These are phyloP conservation scores for Drosophila ezoana DNA, from an alignment of 2,888 invertebrate genomes.

Conservation along the genomic window DNA sequence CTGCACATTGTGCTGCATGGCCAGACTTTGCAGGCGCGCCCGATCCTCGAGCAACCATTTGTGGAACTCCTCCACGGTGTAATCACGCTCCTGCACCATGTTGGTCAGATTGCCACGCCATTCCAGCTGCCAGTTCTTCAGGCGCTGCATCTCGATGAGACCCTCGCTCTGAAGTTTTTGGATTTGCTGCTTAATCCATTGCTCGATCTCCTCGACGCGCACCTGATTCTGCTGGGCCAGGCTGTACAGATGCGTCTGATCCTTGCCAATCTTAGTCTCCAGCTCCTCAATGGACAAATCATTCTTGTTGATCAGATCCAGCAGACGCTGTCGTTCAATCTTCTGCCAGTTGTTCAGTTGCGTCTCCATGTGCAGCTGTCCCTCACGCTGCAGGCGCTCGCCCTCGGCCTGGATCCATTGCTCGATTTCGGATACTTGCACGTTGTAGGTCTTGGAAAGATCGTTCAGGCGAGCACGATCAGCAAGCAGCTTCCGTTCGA, in stretches of 20 bases:
- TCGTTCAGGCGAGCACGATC: constrained; percentile 80
- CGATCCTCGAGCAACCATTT: constrained; percentile 82
- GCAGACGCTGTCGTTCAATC: constrained; percentile 79
- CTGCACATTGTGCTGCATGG: constrained; percentile 82
- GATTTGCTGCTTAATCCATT: constrained; percentile 83
- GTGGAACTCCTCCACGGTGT: constrained; percentile 82
- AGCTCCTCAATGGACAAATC: constrained; percentile 81
- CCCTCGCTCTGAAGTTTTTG: constrained; percentile 79
- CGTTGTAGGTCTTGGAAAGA: constrained; percentile 80
- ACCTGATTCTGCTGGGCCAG: constrained; percentile 82
- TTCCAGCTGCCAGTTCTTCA: constrained; percentile 82
- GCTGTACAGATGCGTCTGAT: constrained; percentile 80
- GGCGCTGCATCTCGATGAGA: constrained; percentile 75
- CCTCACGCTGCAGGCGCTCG: constrained; percentile 79
- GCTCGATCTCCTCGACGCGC: constrained; percentile 83
- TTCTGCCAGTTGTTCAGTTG: constrained; percentile 83
- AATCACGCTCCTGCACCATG: constrained; percentile 82
- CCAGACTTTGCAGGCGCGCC: constrained; percentile 74
- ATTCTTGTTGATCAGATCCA: constrained; percentile 77
- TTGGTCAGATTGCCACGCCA: constrained; percentile 82
- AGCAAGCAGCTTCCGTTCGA: constrained; percentile 75
- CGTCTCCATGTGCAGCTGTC: constrained; percentile 75
- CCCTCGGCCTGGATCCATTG: constrained; percentile 82
- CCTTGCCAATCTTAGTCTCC: constrained; percentile 75
- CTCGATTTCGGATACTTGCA: constrained; percentile 82